Conservation (phyloP, 35 echinoderm and acorn worm species). For the Holothuria glaberrima region DNA sequence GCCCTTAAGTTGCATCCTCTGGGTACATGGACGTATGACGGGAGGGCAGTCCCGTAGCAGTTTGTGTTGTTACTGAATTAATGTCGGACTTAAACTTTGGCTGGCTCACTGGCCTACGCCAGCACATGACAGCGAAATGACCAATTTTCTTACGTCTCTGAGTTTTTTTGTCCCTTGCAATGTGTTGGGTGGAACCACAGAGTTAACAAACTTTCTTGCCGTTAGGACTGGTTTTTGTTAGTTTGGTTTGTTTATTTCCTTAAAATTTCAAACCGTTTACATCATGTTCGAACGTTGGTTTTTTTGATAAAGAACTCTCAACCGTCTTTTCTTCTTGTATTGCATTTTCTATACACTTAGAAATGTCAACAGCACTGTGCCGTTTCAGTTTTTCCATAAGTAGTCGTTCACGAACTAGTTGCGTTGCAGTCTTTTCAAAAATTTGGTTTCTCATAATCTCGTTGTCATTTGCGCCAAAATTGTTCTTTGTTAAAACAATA, state of each 20-base stretch:
- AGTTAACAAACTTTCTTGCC: background rate
- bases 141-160: too few relatives aligned
- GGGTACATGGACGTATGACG: too few relatives aligned
- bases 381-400: background rate
- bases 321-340: background rate
- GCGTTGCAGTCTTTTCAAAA: background rate
- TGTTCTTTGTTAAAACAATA: background rate
- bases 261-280: background rate
- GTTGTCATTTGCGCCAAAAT: background rate
- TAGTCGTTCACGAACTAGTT: background rate
- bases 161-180: too few relatives aligned
- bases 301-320: background rate
- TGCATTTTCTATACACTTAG: background rate
- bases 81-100: too few relatives aligned
- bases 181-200: background rate
- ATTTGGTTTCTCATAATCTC: constrained; percentile 3
- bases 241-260: background rate
- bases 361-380: too few relatives aligned
- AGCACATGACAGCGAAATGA: too few relatives aligned
- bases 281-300: background rate
- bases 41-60: too few relatives aligned
- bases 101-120: too few relatives aligned
- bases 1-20: too few relatives aligned
- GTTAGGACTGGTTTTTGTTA: background rate
- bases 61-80: too few relatives aligned